Evolutionary conservation across 2,113 vertebrate genomes (phyloP).

Genomic region (Lanius ludovicianus): DNA sequence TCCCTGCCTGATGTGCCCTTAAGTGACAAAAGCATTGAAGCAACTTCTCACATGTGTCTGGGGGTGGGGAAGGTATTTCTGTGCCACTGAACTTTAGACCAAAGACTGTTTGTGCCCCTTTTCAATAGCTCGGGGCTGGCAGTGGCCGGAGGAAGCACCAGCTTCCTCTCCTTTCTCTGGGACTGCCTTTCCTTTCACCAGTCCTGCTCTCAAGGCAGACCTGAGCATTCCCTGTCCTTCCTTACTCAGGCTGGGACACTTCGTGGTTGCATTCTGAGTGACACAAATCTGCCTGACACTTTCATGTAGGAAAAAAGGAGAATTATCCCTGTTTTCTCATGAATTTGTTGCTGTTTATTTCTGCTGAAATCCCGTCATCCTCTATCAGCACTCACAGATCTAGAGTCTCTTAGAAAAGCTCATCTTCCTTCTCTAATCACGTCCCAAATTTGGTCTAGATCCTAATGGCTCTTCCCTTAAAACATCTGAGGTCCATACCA

Average conservation of each 20-base stretch:
- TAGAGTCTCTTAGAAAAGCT: not conserved
- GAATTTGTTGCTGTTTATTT: not conserved
- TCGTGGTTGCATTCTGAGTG: not conserved
- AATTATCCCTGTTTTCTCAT: not conserved
- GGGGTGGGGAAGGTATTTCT: not conserved
- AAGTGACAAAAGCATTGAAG: not conserved
- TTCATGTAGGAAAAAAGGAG: not conserved
- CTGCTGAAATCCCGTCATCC: not conserved
- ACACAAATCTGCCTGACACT: not conserved
- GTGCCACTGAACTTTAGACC: conserved; percentile 31
- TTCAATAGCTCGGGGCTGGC: not conserved
- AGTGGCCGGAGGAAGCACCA: not conserved
- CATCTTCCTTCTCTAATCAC: not conserved
- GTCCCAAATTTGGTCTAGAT: not conserved
- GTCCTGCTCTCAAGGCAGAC: not conserved
- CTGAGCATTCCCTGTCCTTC: not conserved
- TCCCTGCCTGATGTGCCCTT: not conserved
- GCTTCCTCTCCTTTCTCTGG: not conserved
- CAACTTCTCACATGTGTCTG: not conserved
- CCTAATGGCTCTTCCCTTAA: not conserved
- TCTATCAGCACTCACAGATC: not conserved
- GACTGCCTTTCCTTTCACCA: not conserved
- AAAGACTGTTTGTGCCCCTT: not conserved
- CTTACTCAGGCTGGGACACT: not conserved
- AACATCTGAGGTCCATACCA: not conserved